phyloP scores from a whole-genome alignment of 2,888 invertebrate species.

The Phyto melanocephala region DNA sequence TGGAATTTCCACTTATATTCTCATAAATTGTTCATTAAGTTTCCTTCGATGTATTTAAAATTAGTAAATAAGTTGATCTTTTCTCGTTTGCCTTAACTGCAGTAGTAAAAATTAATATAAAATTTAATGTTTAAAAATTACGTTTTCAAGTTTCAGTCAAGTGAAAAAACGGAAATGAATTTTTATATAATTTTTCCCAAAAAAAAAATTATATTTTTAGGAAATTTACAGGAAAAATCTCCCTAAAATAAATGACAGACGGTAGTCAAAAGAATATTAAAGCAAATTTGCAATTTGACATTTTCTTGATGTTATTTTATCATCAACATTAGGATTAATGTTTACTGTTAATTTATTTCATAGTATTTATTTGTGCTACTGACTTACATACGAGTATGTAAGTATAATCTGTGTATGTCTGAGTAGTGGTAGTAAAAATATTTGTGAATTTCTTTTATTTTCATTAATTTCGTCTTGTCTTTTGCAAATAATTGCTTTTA shows the following conservation, averaged over 20 bases:
- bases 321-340: conserved; percentile 45
- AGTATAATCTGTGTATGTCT: no score
- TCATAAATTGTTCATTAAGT: no score
- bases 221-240: not conserved
- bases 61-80: no score
- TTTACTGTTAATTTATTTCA: conserved; percentile 57
- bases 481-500: conserved; percentile 44
- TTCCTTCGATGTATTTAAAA: no score
- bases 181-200: not conserved
- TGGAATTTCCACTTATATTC: no score
- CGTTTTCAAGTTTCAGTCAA: not conserved
- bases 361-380: conserved; percentile 37
- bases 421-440: not conserved
- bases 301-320: conserved; percentile 35
- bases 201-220: not conserved
- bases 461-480: not conserved
- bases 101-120: not conserved
- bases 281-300: conserved; percentile 21
- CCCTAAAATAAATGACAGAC: conserved; percentile 9
- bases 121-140: not conserved
- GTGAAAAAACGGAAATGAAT: not conserved
- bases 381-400: not conserved
- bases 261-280: not conserved
- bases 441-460: not conserved
- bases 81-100: no score